Percentiles rank a stretch among this genome's conserved stretches.
phyloP scores from a whole-genome alignment of 2,113 vertebrate species.

The Dasypus novemcinctus region DNA sequence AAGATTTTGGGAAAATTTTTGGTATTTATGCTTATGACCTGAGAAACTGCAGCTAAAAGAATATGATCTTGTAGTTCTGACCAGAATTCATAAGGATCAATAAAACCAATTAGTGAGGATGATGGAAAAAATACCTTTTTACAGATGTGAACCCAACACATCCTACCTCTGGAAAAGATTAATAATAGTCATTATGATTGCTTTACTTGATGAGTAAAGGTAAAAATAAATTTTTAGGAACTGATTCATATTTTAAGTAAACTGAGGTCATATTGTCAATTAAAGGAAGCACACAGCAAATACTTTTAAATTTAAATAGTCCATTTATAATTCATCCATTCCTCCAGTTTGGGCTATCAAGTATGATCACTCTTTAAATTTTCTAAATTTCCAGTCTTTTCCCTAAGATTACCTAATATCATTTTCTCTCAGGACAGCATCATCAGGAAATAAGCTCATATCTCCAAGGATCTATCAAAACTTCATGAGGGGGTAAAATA shows the following conservation, averaged over 20 bases:
- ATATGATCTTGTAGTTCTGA: background rate
- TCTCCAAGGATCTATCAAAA: background rate
- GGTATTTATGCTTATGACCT: background rate
- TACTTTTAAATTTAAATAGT: background rate
- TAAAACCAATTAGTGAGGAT: background rate
- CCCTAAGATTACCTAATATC: background rate
- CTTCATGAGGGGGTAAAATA: slow-evolving; percentile 28
- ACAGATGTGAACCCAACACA: background rate
- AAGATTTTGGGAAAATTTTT: background rate
- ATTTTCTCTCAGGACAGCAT: background rate
- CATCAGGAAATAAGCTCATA: slow-evolving; percentile 20
- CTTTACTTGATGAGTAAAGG: background rate
- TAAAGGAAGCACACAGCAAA: background rate
- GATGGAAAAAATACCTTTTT: background rate
- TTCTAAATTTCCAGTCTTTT: background rate
- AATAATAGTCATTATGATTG: background rate
- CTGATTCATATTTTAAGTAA: slow-evolving; percentile 20
- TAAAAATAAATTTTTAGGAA: slow-evolving; percentile 19
- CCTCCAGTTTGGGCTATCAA: background rate
- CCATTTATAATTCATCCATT: background rate
- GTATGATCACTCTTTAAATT: background rate
- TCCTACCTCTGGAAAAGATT: background rate
- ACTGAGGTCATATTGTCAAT: background rate
- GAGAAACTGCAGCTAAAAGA: background rate
- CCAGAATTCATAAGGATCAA: background rate